Evolutionary conservation across 2,113 vertebrate species (phyloP), one percentile per base, ranked within the genome.

Genomic region (Spilogale gracilis): DNA sequence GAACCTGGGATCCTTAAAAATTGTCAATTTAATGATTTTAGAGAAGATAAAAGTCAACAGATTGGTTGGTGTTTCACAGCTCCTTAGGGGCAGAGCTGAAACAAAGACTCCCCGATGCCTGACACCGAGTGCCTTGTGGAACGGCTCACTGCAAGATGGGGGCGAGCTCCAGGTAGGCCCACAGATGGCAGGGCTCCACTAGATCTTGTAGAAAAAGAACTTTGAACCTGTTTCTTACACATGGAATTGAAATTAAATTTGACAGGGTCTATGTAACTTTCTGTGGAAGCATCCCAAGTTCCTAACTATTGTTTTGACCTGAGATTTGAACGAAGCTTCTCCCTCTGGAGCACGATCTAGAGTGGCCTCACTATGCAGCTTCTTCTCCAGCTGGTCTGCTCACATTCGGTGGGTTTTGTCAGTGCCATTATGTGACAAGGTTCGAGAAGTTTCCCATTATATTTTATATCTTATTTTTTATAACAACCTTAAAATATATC

Each of bases 111-210:
- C 52, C 50, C 43, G 3, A 17, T 20, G 11, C 38, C 27, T 3
- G 45, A 38, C n/a, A 1, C 21, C 5, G 1, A 0, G 14, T 16
- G 12, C 45, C 73, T 45, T 8, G 13, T 1, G 8, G 48, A 4
- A 17, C 14, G 17, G 7, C 67, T 54, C 3, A 30, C 32, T 3
- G 5, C 1, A 2, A 12, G 23, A 16, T 12, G 20, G 2, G 12
- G 38, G 23, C 4, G 3, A 21, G 38, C 17, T 10, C 9, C n/a
- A 25, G 16, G 45, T 11, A 5, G 52, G 54, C 69, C 45, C 14
- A 4, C 7, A 32, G 38, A 21, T 16, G 14, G n/a, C 21, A 12
- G 23, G 4, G 23, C 27, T 4, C 27, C 52, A 38, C 48, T 21
- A 45, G 45, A 20, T 45, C 79, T 94, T 38, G 27, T 9, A 54